phyloP scores from a whole-genome alignment of 2,113 vertebrate genomes.

The Spizaetus ornatus region DNA sequence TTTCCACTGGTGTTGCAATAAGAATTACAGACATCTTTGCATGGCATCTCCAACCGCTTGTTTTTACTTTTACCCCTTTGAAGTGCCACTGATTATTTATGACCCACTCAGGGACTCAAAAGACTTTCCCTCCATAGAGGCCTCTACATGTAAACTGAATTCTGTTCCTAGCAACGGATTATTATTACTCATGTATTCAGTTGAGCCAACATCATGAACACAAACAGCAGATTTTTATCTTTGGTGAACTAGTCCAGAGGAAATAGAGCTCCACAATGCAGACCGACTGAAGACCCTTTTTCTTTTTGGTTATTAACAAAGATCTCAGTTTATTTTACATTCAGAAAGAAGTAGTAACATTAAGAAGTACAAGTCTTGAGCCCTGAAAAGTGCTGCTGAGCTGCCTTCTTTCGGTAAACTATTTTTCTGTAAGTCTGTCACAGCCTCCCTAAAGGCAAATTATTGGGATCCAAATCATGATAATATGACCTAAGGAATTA shows the following conservation, averaged over 20 bases:
- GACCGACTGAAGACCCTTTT: neutral
- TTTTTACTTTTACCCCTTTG: neutral
- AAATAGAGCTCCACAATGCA: neutral
- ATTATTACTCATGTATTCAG: neutral
- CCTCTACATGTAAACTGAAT: constrained; percentile 12
- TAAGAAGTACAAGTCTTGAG: neutral
- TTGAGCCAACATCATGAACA: neutral
- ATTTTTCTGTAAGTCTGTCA: neutral
- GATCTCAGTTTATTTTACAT: neutral
- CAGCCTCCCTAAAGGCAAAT: neutral
- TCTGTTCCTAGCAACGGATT: constrained; percentile 43
- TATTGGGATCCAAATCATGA: neutral
- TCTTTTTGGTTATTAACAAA: neutral
- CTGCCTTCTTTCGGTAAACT: neutral
- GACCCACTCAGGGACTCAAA: neutral
- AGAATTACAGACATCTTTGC: neutral
- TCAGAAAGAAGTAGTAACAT: neutral
- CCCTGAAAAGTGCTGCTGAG: neutral
- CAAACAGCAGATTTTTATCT: constrained; percentile 40
- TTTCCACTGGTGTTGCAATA: constrained; percentile 17
- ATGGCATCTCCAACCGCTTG: neutral
- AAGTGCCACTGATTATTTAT: constrained; percentile 21
- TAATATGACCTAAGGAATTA: neutral
- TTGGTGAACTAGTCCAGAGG: neutral
- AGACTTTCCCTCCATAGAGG: constrained; percentile 11